These are phyloP conservation scores for Euleptes europaea DNA, from an alignment of 2,113 vertebrate species.

Conservation along the genomic window DNA sequence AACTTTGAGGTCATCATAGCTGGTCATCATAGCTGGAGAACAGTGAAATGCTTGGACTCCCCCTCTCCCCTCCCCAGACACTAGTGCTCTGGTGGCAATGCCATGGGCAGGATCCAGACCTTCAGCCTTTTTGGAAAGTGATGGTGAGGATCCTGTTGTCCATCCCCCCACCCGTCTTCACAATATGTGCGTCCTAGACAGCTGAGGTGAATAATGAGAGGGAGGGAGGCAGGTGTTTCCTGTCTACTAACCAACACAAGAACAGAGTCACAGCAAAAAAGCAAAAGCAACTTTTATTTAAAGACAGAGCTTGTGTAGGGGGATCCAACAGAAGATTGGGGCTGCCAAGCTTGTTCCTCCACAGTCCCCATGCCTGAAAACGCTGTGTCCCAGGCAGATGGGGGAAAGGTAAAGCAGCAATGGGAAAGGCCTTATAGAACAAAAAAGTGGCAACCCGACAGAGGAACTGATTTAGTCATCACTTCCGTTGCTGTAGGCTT, in stretches of 20 bases:
- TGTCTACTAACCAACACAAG: background rate
- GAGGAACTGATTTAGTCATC: background rate
- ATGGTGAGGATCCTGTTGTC: background rate
- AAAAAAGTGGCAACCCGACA: background rate
- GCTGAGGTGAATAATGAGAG: too few species aligned
- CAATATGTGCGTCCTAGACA: too few species aligned
- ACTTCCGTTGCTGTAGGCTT: background rate
- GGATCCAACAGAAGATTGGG: background rate
- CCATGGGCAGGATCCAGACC: background rate
- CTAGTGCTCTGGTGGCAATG: background rate
- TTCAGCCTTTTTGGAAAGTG: background rate
- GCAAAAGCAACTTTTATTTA: background rate
- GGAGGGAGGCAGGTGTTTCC: background rate
- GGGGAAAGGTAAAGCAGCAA: background rate
- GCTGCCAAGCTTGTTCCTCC: background rate
- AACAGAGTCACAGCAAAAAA: background rate
- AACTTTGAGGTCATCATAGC: background rate
- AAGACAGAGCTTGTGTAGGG: background rate
- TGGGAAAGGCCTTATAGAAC: background rate
- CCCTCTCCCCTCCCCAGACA: too few species aligned
- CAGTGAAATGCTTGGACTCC: background rate
- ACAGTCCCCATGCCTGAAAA: background rate
- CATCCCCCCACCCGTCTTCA: background rate
- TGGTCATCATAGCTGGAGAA: too few species aligned
- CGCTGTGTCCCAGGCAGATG: background rate